Percentiles rank a stretch among this genome's conserved stretches.
Evolutionary conservation across 2,797 vertebrate species (phyloP).

Genomic region (Aselliscus stoliczkanus): DNA sequence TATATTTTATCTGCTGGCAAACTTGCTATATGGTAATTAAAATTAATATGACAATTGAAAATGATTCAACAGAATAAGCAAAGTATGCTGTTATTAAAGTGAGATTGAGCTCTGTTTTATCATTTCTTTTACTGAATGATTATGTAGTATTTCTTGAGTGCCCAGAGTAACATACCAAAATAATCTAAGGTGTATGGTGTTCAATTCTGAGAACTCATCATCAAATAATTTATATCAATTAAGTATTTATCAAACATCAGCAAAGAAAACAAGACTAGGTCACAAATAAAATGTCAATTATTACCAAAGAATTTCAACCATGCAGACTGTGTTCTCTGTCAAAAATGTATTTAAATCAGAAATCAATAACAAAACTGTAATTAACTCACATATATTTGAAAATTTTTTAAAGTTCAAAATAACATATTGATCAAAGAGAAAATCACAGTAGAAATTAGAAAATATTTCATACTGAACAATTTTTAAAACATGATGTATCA

Average conservation of each 20-base stretch:
- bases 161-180: neutral
- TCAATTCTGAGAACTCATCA: neutral
- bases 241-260: neutral
- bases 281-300: neutral
- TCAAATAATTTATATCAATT: neutral
- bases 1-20: neutral
- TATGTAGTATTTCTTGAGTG: neutral
- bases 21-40: neutral
- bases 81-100: neutral
- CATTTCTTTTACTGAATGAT: neutral
- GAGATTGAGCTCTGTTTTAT: neutral
- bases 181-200: neutral
- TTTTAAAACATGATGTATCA: neutral
- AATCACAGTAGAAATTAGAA: neutral
- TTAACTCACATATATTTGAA: neutral
- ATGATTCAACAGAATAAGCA: neutral
- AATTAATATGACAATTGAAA: slow-evolving; percentile 27
- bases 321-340: neutral
- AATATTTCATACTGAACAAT: neutral
- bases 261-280: neutral
- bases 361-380: neutral
- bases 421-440: neutral
- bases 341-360: neutral
- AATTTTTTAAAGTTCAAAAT: neutral
- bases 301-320: neutral